Base-by-base conservation (phyloP, 1,140 invertebrate genomes). In the Musca vetustissima region DNA sequence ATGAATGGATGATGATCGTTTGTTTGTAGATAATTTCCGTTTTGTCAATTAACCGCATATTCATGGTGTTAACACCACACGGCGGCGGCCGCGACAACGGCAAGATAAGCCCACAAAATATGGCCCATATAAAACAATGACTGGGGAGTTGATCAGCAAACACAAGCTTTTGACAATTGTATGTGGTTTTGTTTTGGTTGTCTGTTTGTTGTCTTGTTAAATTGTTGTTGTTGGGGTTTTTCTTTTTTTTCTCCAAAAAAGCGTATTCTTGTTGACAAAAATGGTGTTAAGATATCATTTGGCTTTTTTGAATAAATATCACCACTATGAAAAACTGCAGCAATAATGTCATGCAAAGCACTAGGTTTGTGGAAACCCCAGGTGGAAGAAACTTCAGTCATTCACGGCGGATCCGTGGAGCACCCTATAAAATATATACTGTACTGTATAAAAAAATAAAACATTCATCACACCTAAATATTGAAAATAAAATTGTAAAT, bases 241-340 rank as follows among this genome's bases (percentile, higher is more conserved):
- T 43, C 6, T 43, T 43, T n/a, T n/a, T n/a, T 43, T 43, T 43
- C 13, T 43, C 6, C 6, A 2, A 11, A 11, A 13, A 43, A 7
- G 11, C 36, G 6, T 43, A 43, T 43, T 43, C 11, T 13, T 43
- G 36, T 43, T 2, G 36, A 43, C 36, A 43, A 43, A 43, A 61
- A 61, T 43, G 57, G 57, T 61, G 57, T 61, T 61, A 61, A 61
- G 57, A 61, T 61, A 61, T 61, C 57, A 61, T 61, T 61, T 36
- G 19, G 2, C 24, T 19, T 19, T 36, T 14, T 32, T 32, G 25
- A 59, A 25, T 32, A n/a, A n/a, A n/a, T n/a, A n/a, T n/a, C n/a
- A 24, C 55, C 15, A 15, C 48, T n/a, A 49, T 14, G 17, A 49
- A 49, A 49, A 49, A 4, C 3, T 6, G 15, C 1, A 49, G 14